Evolutionary conservation across 2,888 invertebrate species (phyloP).

Genomic region (Tridacna crocea): DNA sequence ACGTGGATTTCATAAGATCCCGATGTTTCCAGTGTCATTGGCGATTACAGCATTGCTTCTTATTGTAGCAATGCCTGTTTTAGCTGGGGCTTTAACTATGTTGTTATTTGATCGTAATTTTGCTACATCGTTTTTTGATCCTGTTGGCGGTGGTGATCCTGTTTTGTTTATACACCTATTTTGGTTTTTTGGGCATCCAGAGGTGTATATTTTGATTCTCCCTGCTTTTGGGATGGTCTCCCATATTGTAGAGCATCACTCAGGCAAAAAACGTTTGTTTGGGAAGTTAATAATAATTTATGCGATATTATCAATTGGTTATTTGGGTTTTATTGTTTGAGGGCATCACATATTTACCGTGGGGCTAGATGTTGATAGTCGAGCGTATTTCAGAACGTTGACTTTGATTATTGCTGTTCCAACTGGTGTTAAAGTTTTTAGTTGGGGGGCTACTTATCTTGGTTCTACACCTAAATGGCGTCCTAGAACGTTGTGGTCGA

Average conservation of each 20-base stretch:
- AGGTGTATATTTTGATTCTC: slow-evolving; percentile 94
- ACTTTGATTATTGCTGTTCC: slow-evolving; percentile 94
- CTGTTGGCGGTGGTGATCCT: slow-evolving; percentile 91
- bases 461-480: slow-evolving; percentile 88
- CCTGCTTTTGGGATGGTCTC: slow-evolving; percentile 93
- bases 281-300: slow-evolving; percentile 91
- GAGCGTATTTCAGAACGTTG: slow-evolving; percentile 93
- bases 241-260: slow-evolving; percentile 88
- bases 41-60: slow-evolving; percentile 88
- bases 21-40: slow-evolving; percentile 91
- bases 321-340: slow-evolving; percentile 93
- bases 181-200: slow-evolving; percentile 95
- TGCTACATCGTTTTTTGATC: slow-evolving; percentile 93
- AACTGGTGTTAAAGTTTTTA: slow-evolving; percentile 93
- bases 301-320: slow-evolving; percentile 92
- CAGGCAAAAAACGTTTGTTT: slow-evolving; percentile 90
- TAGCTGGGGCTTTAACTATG: slow-evolving; percentile 93
- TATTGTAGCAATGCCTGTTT: slow-evolving; percentile 89
- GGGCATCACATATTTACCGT: slow-evolving; percentile 94
- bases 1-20: slow-evolving; percentile 88
- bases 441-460: slow-evolving; percentile 87
- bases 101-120: slow-evolving; percentile 91
- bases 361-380: slow-evolving; percentile 92
- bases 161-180: slow-evolving; percentile 93
- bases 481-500: slow-evolving; percentile 88